These are phyloP conservation scores for Ypsolopha sequella DNA, from an alignment of 2,888 invertebrate species.

Conservation along the genomic window DNA sequence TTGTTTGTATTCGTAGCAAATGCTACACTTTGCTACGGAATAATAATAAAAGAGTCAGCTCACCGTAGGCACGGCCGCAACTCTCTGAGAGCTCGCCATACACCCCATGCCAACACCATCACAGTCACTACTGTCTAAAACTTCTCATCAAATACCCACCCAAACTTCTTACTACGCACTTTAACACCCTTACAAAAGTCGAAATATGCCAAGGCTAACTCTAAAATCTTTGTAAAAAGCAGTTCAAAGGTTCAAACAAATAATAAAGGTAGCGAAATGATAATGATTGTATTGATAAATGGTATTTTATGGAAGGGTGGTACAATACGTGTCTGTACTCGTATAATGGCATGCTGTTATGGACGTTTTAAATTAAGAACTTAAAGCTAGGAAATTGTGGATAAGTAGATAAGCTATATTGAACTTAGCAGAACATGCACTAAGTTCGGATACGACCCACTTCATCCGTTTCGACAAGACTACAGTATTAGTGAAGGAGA, in stretches of 20 bases:
- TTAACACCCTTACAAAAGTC: slow-evolving; percentile 12
- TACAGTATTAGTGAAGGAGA: no score
- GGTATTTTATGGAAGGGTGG: neutral
- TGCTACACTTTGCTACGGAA: slow-evolving; percentile 18
- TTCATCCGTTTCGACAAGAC: no score
- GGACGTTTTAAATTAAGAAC: neutral
- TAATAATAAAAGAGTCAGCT: neutral
- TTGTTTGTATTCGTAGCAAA: slow-evolving; percentile 18
- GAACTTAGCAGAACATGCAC: no score
- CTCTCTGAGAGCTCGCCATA: slow-evolving; percentile 29
- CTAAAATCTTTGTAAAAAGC: neutral
- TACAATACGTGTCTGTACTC: neutral
- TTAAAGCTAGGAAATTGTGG: neutral
- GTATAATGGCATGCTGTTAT: no score
- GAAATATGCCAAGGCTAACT: slow-evolving; percentile 39
- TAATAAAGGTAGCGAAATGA: neutral
- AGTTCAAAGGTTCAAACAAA: neutral
- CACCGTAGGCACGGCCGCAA: slow-evolving; percentile 1
- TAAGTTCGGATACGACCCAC: no score
- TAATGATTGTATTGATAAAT: no score
- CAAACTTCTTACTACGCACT: neutral
- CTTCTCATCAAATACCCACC: neutral
- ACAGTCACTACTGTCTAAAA: neutral
- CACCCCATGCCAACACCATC: slow-evolving; percentile 48
- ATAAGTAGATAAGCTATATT: neutral